Base-by-base conservation (phyloP, 2,888 invertebrate species). In the Calephelis perditalis region DNA sequence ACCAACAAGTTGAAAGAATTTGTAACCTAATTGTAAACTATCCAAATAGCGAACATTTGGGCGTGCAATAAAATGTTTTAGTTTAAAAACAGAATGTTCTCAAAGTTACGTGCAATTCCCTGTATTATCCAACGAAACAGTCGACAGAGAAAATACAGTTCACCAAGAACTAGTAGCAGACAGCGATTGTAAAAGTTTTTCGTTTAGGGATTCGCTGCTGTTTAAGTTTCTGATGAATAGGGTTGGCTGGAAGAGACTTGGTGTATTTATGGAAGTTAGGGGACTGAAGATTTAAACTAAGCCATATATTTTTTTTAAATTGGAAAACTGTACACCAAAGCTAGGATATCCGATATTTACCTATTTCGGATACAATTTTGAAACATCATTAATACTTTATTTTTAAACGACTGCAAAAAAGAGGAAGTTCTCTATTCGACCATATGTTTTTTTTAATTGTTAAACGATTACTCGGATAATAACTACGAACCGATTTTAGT, bases 181-280 rank as follows among this genome's bases (percentile, higher is more conserved):
- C 71, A 73, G 63, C 73, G 74, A 85, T 85, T 84, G 81, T 80
- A 71, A 80, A 85, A 85, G 74, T 84, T 85, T 85, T 84, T 81
- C 83, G 77, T 80, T 84, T 78, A 73, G 72, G 70, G 73, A 75
- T 73, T 69, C 67, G 67, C 72, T 74, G 71, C 74, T 83, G 81
- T 84, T 81, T 78, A 73, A 79, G 74, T 78, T 80, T 72, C 71
- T 62, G 57, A 52, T 35, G 58, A 63, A 59, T 58, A 52, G 59
- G 55, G 59, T 62, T 46, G 37, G 26, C 63, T 59, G 57, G 69
- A 67, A 68, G 62, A 56, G 44, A 47, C 62, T 57, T 61, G 9
- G 40, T 12, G 44, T 43, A 43, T 58, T 11, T 46, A 52, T 35
- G 35, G 52, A 26, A 26, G 26, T 9, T 26, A 35, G 6, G 26